Evolutionary conservation across 2,113 vertebrate genomes (phyloP).

Genomic region (Cepphus grylle): DNA sequence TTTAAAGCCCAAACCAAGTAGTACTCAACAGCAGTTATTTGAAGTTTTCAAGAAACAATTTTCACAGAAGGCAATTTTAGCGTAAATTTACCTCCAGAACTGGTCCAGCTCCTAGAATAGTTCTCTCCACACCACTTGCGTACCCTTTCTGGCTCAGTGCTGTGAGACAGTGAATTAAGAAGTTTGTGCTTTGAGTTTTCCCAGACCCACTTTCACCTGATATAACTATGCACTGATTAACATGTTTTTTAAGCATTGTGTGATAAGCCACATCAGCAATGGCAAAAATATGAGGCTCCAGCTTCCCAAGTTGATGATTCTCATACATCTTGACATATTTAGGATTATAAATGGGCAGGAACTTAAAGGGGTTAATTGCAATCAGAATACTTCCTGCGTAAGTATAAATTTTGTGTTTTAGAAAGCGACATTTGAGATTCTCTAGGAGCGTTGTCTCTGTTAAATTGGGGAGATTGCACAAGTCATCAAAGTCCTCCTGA

Average conservation of each 20-base stretch:
- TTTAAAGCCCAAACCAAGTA: background rate
- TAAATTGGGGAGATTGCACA: slow-evolving; percentile 85
- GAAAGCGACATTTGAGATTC: slow-evolving; percentile 83
- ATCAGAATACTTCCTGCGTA: slow-evolving; percentile 89
- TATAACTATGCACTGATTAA: slow-evolving; percentile 91
- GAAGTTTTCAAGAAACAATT: background rate
- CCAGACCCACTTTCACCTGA: slow-evolving; percentile 93
- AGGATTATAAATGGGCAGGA: slow-evolving; percentile 93
- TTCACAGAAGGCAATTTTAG: background rate
- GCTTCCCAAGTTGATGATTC: slow-evolving; percentile 87
- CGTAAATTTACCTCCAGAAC: slow-evolving; percentile 88
- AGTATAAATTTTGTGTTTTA: slow-evolving; percentile 88
- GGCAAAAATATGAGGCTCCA: slow-evolving; percentile 93
- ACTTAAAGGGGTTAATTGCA: slow-evolving; percentile 93
- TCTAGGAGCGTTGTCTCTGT: slow-evolving; percentile 80
- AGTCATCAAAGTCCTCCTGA: slow-evolving; percentile 83
- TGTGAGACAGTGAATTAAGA: slow-evolving; percentile 93
- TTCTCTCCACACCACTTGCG: slow-evolving; percentile 86
- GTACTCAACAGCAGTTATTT: background rate
- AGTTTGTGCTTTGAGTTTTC: slow-evolving; percentile 95
- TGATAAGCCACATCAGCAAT: slow-evolving; percentile 88
- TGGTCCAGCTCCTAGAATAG: slow-evolving; percentile 89
- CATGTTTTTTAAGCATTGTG: slow-evolving; percentile 83
- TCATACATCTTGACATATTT: slow-evolving; percentile 94
- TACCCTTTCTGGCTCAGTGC: slow-evolving; percentile 92